A percentile compares a stretch with the other conserved stretches of the same genome.
phyloP scores from a whole-genome alignment of 1,140 invertebrate species.

The Theocolax elegans region DNA sequence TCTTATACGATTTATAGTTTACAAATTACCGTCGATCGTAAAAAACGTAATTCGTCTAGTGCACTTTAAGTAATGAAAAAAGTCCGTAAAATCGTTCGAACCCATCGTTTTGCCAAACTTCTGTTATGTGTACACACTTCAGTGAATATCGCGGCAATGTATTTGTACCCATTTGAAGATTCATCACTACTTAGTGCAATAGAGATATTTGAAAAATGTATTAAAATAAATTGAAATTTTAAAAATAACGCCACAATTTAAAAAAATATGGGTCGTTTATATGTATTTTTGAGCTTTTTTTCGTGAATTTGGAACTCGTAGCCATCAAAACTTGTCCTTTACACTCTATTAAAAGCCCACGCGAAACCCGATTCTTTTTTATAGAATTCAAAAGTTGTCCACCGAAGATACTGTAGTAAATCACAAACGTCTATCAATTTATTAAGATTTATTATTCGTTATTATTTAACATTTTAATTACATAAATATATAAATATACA shows the following conservation, averaged over 20 bases:
- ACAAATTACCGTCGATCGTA: neutral
- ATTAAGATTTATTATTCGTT: no score
- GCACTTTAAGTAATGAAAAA: constrained; percentile 19
- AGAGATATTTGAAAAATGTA: no score
- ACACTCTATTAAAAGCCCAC: constrained; percentile 11
- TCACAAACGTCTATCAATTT: no score
- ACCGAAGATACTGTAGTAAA: no score
- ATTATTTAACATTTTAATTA: no score
- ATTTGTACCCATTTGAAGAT: neutral
- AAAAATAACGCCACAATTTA: neutral
- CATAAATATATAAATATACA: no score
- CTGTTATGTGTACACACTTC: neutral
- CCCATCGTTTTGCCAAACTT: neutral
- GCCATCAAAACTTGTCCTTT: neutral
- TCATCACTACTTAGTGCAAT: neutral
- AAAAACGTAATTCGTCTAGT: neutral
- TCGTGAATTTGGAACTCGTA: neutral
- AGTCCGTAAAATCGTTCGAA: neutral
- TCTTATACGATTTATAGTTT: constrained; percentile 12
- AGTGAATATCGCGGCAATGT: constrained; percentile 3
- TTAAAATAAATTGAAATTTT: neutral
- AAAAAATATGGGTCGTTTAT: neutral
- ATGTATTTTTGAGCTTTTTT: neutral
- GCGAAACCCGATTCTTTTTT: neutral
- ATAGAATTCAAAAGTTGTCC: no score